Base-by-base conservation (phyloP, 2,113 vertebrate species). In the Carassius gibelio region DNA sequence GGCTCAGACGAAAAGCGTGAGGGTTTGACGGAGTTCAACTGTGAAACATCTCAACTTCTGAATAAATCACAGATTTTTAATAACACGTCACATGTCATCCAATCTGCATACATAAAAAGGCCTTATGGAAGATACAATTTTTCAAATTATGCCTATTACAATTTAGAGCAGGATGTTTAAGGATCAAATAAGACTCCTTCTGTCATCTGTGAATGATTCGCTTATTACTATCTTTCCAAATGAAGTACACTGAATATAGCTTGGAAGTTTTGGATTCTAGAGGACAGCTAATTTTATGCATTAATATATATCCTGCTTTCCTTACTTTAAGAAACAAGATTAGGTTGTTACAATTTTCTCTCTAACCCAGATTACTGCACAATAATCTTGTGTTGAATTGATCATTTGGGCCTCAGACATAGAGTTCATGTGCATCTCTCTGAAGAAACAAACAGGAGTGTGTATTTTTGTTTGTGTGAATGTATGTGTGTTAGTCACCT, bases 121-220 rank as follows among this genome's bases (percentile, higher is more conserved):
- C 52, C 75, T 78, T 38, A 57, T 13, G 17, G 19, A 38, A 59
- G 75, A 59, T 38, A 57, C 0, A 11, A 34, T 55, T 50, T 34
- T 55, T 76, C 26, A 17, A 78, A 78, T 59, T 59, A 57, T 59
- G 52, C 52, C 30, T n/a, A 59, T 59, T 59, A n/a, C n/a, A 59
- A 77, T 57, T n/a, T 59, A 76, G n/a, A 76, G 74, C 74, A 19
- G 48, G 48, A 34, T 59, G 75, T 77, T 77, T 59, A n/a, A 77
- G 30, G 75, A 59, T 77, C 9, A 77, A 77, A 59, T 57, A 38
- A 57, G 52, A 36, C 36, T 11, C 1, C 36, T 45, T 72, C 19
- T 72, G 42, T 42, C 69, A 5, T 34, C 1, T 8, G 15, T 55
- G 48, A 55, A 57, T 76, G 30, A 30, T 1, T 30, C 30, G 1